phyloP scores from a whole-genome alignment of 2,797 vertebrate genomes.

The Onychomys leucogaster region DNA sequence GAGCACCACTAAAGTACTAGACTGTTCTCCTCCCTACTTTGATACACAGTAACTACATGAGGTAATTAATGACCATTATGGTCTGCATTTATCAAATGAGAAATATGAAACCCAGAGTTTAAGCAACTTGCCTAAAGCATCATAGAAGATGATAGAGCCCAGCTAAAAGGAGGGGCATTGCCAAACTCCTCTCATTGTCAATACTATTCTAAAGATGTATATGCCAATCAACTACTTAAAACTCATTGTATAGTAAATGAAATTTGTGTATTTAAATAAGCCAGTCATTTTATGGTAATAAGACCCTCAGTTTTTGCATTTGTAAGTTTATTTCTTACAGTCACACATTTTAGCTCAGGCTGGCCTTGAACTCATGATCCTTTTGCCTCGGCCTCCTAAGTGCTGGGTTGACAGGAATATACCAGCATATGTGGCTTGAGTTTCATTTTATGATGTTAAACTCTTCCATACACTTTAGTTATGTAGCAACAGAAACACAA shows the following conservation, averaged over 20 bases:
- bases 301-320: not conserved
- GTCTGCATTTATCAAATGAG: not conserved
- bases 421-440: not conserved
- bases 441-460: constrained; percentile 1
- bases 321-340: not conserved
- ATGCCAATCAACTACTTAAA: constrained; percentile 32
- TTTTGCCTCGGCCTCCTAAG: not conserved
- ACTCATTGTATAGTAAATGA: constrained; percentile 9
- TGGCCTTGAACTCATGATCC: not conserved
- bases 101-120: not conserved
- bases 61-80: constrained; percentile 16
- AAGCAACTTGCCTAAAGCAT: not conserved
- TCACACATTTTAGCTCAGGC: not conserved
- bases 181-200: not conserved
- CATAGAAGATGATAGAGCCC: not conserved
- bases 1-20: not conserved
- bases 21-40: not conserved
- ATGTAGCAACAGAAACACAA: constrained; percentile 35
- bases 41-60: not conserved
- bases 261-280: constrained; percentile 24
- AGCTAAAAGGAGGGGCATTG: not conserved
- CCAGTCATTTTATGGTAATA: constrained; percentile 14
- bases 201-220: not conserved
- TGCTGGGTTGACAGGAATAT: not conserved
- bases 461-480: not conserved